phyloP scores from a whole-genome alignment of 1,140 invertebrate species.

The Rhyzopertha dominica region DNA sequence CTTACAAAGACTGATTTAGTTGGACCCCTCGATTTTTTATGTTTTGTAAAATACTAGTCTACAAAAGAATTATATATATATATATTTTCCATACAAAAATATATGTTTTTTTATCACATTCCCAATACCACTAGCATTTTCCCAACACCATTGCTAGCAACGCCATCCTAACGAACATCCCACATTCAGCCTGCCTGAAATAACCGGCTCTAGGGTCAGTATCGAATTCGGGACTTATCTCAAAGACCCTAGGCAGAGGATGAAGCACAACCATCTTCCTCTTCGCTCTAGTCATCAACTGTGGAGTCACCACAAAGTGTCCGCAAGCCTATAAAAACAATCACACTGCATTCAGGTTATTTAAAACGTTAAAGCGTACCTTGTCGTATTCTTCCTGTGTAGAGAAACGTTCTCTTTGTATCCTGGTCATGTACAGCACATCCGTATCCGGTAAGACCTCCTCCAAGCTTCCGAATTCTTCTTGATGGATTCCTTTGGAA shows the following conservation, averaged over 20 bases:
- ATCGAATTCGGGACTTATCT: constrained; percentile 93
- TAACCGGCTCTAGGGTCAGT: constrained; percentile 95
- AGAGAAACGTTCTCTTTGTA: constrained; percentile 90
- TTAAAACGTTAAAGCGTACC: constrained; percentile 49
- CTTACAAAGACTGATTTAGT: neutral
- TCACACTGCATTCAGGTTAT: neutral
- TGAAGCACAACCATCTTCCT: constrained; percentile 96
- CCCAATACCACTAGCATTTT: constrained; percentile 37
- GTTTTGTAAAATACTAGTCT: neutral
- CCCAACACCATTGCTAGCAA: constrained; percentile 88
- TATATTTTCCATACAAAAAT: neutral
- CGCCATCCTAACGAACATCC: constrained; percentile 98
- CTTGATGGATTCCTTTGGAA: constrained; percentile 73
- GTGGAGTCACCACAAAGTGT: constrained; percentile 84
- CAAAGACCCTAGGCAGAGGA: constrained; percentile 89
- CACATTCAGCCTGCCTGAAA: constrained; percentile 96
- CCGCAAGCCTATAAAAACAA: constrained; percentile 66
- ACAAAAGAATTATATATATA: neutral
- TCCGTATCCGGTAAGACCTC: constrained; percentile 88
- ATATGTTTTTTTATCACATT: neutral
- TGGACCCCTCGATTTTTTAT: neutral
- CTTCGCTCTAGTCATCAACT: constrained; percentile 92
- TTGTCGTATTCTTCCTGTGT: constrained; percentile 81
- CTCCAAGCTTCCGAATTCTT: constrained; percentile 69
- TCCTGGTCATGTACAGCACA: constrained; percentile 96